Evolutionary conservation across 1,140 invertebrate species (phyloP), one percentile per base, ranked within the genome.

Genomic region (Choristoneura fumiferana): DNA sequence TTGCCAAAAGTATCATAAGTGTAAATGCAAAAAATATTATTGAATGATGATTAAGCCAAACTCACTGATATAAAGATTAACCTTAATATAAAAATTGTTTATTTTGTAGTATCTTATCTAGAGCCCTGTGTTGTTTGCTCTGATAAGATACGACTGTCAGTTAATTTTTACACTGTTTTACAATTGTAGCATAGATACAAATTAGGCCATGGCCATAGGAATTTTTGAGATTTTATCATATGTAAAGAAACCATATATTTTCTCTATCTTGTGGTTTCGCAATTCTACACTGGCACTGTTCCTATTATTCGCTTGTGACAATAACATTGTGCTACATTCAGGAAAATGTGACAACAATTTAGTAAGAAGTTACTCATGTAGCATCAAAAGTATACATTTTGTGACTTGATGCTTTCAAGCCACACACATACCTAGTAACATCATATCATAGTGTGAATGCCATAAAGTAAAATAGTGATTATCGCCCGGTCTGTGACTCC

Each of bases 81-180:
- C 60, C 60, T 58, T 29, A 59, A 56, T 67, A 63, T 65, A 37
- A 54, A 63, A 61, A 62, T 29, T 72, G 69, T 76, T 73, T 73
- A 58, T 67, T 67, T 60, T 57, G 14, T 22, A 62, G 57, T 69
- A 78, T 75, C 74, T 84, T 82, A 86, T 86, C 83, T 49, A 55
- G 34, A 67, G 68, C 78, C 81, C 72, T 79, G 65, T 18, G 55
- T 65, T 82, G 79, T 86, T 84, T 86, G 70, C 61, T 71, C 73
- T 69, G 83, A 86, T 86, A 81, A 86, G 68, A 77, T 67, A 67
- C 18, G n/a, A 8, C 14, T 54, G 58, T 60, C 58, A 74, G 60
- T 61, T 71, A 69, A 70, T 72, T 81, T 81, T 80, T 78, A 76
- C 55, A 69, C 58, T 57, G 57, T 54, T 38, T 66, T 66, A 62